phyloP scores from a whole-genome alignment of 30 jellyfish, hydroid and myxozoan species.

The Pelagia noctiluca region DNA sequence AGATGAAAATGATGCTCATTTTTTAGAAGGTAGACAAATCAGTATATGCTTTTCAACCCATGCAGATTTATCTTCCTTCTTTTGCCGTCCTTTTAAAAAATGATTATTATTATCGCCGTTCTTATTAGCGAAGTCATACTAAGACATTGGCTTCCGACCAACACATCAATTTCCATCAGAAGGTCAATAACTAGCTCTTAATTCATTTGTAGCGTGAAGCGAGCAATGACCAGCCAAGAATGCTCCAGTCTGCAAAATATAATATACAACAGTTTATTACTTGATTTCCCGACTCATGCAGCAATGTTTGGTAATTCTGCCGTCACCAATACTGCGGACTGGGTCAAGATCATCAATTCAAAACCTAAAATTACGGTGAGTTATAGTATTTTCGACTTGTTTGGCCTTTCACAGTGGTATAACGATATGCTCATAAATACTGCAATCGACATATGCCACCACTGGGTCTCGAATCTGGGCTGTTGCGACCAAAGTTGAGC shows the following conservation, averaged over 20 bases:
- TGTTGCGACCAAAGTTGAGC: not conserved
- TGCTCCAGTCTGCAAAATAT: slow-evolving; percentile 73
- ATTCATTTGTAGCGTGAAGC: slow-evolving; percentile 66
- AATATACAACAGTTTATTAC: slow-evolving; percentile 70
- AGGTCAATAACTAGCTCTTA: not conserved
- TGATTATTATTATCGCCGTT: too few species aligned
- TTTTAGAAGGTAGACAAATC: too few species aligned
- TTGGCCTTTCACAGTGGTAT: not conserved
- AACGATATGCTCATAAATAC: not conserved
- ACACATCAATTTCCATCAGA: too few species aligned
- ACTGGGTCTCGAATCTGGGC: too few species aligned
- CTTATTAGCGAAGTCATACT: too few species aligned
- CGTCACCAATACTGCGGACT: slow-evolving; percentile 80
- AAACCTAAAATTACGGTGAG: slow-evolving; percentile 79
- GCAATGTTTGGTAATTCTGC: slow-evolving; percentile 92
- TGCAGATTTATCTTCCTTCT: too few species aligned
- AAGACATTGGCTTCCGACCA: too few species aligned
- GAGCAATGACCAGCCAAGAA: slow-evolving; percentile 80
- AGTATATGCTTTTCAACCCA: too few species aligned
- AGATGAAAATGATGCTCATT: too few species aligned
- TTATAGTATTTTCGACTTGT: not conserved
- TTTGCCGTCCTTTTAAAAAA: too few species aligned
- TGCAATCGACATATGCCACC: too few species aligned
- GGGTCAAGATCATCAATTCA: slow-evolving; percentile 83
- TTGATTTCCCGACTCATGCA: slow-evolving; percentile 82